Evolutionary conservation across 2,797 vertebrate genomes (phyloP).

Genomic region (Pangasius mekongensis): DNA sequence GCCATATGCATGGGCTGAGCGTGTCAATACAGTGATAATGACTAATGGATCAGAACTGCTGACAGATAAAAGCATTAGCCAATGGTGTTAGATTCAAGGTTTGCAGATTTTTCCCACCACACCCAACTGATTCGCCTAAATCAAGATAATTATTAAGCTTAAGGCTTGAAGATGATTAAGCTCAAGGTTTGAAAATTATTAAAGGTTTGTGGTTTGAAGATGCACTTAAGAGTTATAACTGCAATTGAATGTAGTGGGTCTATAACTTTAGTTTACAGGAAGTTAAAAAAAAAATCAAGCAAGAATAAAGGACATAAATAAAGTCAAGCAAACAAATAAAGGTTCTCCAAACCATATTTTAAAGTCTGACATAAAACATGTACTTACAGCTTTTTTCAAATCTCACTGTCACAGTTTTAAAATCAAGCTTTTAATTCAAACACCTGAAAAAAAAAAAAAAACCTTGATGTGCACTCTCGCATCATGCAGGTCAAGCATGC

Average conservation of each 20-base stretch:
- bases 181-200: no score
- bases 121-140: background rate
- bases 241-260: background rate
- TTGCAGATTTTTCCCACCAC: background rate
- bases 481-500: slow-evolving; percentile 16
- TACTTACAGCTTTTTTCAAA: background rate
- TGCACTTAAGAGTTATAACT: background rate
- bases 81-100: background rate
- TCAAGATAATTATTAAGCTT: background rate
- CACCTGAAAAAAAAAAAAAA: background rate
- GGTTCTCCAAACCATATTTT: background rate
- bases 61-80: background rate
- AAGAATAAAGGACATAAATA: background rate
- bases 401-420: slow-evolving; percentile 3
- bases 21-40: background rate
- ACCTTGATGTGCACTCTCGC: background rate
- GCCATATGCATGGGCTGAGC: background rate
- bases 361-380: background rate
- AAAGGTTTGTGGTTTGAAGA: background rate
- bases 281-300: background rate
- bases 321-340: background rate
- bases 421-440: slow-evolving; percentile 22
- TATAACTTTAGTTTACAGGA: background rate
- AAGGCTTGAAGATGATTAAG: no score
- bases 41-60: background rate